phyloP scores from a whole-genome alignment of 2,888 invertebrate genomes.

The Eucera pruinosa region DNA sequence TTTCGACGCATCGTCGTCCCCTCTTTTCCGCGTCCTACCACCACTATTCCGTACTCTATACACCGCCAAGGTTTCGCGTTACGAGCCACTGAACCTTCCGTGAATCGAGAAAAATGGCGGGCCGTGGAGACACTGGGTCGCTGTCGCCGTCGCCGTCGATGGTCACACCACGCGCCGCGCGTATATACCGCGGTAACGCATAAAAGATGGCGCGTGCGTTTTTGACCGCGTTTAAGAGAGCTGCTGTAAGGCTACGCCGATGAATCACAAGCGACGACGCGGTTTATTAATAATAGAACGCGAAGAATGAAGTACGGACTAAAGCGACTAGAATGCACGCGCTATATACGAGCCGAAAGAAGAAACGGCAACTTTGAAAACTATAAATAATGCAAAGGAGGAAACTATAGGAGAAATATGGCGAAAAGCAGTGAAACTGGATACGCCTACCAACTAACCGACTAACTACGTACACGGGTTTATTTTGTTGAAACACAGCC shows the following conservation, averaged over 20 bases:
- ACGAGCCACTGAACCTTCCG: constrained; percentile 30
- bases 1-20: neutral
- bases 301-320: neutral
- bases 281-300: constrained; percentile 14
- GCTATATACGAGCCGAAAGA: neutral
- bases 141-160: too few species aligned
- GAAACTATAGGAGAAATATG: neutral
- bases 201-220: neutral
- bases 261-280: neutral
- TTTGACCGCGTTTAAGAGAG: constrained; percentile 5
- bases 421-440: neutral
- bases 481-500: neutral
- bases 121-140: too few species aligned
- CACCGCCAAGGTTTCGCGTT: neutral
- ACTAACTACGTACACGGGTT: too few species aligned
- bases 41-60: neutral
- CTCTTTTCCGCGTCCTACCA: neutral
- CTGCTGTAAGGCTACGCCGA: neutral
- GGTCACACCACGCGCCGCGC: too few species aligned
- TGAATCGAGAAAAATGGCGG: neutral
- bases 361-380: neutral
- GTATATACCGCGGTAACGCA: neutral
- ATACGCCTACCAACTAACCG: neutral
- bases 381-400: neutral
- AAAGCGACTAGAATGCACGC: too few species aligned